Percentiles rank a stretch among this genome's conserved stretches.
Conservation (phyloP, 2,797 vertebrate genomes). For the Trachurus trachurus region DNA sequence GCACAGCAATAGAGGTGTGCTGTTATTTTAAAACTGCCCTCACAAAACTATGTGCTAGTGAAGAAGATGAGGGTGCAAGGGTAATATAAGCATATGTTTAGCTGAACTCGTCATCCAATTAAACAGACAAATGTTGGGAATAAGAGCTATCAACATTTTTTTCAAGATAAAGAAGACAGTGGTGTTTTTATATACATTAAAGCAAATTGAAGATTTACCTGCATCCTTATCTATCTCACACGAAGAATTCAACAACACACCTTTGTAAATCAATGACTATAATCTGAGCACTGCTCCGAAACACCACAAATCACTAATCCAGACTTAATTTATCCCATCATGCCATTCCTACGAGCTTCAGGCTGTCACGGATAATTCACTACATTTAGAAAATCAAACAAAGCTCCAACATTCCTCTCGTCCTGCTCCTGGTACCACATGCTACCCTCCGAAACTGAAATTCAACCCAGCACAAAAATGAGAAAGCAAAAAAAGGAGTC, state of each 20-base stretch:
- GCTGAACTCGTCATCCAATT: neutral
- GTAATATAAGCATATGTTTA: neutral
- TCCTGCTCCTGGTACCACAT: constrained; percentile 79
- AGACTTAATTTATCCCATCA: constrained; percentile 79
- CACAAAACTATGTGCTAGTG: neutral
- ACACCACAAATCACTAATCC: constrained; percentile 74
- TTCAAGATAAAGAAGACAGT: neutral
- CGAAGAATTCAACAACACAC: constrained; percentile 45
- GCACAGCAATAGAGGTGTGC: neutral
- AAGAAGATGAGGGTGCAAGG: constrained; percentile 7
- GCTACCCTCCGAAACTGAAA: constrained; percentile 55
- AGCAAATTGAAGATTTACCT: neutral
- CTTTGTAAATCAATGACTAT: constrained; percentile 55
- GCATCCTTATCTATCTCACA: constrained; percentile 39
- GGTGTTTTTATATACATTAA: neutral
- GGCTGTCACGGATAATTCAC: constrained; percentile 85
- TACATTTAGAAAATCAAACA: constrained; percentile 80
- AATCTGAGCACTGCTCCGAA: constrained; percentile 61
- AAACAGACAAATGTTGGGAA: constrained; percentile 23
- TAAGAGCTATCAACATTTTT: constrained; percentile 10
- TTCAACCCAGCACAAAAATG: constrained; percentile 32
- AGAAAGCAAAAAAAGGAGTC: constrained; percentile 28
- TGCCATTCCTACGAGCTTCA: constrained; percentile 78
- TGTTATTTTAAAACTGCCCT: constrained; percentile 9
- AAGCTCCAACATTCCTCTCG: constrained; percentile 80